These are phyloP conservation scores for Protosalanx chinensis DNA, from an alignment of 2,797 vertebrate species.

Conservation along the genomic window DNA sequence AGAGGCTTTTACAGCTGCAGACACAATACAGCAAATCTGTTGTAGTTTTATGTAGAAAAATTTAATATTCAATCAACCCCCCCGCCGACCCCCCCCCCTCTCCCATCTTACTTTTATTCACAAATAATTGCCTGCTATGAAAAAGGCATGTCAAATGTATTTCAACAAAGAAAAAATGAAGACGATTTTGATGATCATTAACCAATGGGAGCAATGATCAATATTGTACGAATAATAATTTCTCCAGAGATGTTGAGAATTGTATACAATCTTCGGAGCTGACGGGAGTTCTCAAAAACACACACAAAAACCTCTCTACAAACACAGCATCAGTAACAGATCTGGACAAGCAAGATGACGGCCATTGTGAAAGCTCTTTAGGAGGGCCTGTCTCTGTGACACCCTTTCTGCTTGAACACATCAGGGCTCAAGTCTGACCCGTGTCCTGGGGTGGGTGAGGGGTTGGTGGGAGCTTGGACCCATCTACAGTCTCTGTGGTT, in stretches of 20 bases:
- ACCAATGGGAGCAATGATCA: conserved; percentile 44
- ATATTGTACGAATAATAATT: conserved; percentile 43
- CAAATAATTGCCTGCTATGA: conserved; percentile 35
- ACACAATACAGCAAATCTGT: conserved; percentile 38
- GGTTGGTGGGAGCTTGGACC: not conserved
- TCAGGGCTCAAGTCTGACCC: not conserved
- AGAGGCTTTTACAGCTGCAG: conserved; percentile 48
- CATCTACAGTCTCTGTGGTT: conserved; percentile 14
- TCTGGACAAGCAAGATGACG: conserved; percentile 19
- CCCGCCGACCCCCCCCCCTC: no score
- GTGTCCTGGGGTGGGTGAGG: not conserved
- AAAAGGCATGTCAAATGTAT: conserved; percentile 32
- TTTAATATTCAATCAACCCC: conserved; percentile 52
- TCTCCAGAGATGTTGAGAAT: conserved; percentile 54
- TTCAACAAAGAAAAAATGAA: conserved; percentile 17
- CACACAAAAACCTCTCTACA: conserved; percentile 15
- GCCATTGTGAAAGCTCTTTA: not conserved
- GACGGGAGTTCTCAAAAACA: conserved; percentile 54
- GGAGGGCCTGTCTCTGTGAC: not conserved
- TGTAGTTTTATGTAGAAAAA: conserved; percentile 24
- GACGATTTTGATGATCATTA: conserved; percentile 19
- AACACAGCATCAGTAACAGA: not conserved
- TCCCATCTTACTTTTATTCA: conserved; percentile 40
- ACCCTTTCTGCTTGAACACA: not conserved
- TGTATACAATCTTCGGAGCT: conserved; percentile 54